Evolutionary conservation across 2,888 invertebrate species (phyloP), one percentile per base, ranked within the genome.

Genomic region (Biston stratarius): DNA sequence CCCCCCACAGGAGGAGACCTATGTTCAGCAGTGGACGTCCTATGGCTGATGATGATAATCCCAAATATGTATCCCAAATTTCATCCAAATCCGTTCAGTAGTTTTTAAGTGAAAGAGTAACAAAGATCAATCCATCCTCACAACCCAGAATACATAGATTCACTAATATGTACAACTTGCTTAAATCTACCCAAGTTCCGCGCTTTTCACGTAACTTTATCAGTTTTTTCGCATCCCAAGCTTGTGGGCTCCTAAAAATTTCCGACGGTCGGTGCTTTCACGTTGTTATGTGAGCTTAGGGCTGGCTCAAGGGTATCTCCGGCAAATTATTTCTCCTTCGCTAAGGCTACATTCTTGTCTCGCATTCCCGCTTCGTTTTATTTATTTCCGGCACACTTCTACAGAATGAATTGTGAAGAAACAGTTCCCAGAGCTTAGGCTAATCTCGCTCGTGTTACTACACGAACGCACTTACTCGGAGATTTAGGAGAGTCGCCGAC

Each of bases 341-440:
- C 75, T 74, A 74, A 76, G 72, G 77, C 75, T 77, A 73, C 80
- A 79, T 83, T 81, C 80, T 74, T 75, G 79, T 81, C 79, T 79
- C 77, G 75, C 77, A 78, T 76, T 77, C 76, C 66, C 77, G 73
- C 72, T 76, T 70, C 76, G 71, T 76, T 82, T 84, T 85, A 83
- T 86, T 86, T 85, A 85, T 85, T 82, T 84, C 79, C 79, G 74
- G 77, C 79, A 74, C 78, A 81, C 78, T 85, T 79, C 81, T 76
- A 77, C 65, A 71, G 82, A 83, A 84, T 83, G 83, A 83, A 83
- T 83, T 79, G 84, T 73, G 77, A 77, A 80, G 77, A 75, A 86
- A 87, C 87, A 86, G 85, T 85, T 87, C 82, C 78, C 82, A 79
- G 81, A 76, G 88, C 86, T 87, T 83, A 85, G 78, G 77, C 80